Conservation (phyloP, 2,888 invertebrate genomes). For the Tetragnatha montana region DNA sequence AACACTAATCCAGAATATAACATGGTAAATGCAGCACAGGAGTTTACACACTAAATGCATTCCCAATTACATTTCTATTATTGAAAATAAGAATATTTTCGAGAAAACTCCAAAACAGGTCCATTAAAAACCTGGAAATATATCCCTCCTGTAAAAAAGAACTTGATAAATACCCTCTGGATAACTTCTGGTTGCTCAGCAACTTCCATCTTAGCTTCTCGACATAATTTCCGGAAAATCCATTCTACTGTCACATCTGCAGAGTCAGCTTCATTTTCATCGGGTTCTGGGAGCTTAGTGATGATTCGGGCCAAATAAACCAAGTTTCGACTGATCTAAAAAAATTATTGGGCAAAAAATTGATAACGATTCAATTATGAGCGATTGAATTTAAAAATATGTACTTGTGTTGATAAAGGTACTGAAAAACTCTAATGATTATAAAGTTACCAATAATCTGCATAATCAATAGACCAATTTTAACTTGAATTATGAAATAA, state of each 20-base stretch:
- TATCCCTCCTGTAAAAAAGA: slow-evolving; percentile 81
- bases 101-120: no score
- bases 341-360: slow-evolving; percentile 27
- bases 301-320: slow-evolving; percentile 83
- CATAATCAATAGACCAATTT: not conserved
- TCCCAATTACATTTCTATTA: no score
- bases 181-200: slow-evolving; percentile 83
- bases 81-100: no score
- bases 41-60: no score
- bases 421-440: not conserved
- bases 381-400: not conserved
- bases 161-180: slow-evolving; percentile 82
- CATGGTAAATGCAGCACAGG: no score
- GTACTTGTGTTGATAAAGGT: not conserved
- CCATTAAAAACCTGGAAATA: slow-evolving; percentile 83
- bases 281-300: slow-evolving; percentile 77
- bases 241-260: slow-evolving; percentile 79
- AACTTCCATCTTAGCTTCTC: slow-evolving; percentile 87
- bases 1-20: no score
- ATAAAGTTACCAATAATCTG: not conserved
- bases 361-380: not conserved
- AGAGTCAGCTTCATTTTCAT: slow-evolving; percentile 19
- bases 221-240: slow-evolving; percentile 85
- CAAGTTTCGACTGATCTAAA: slow-evolving; percentile 82
- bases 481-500: not conserved